Conservation (phyloP, 2,888 invertebrate species). For the Caenorhabditis sp. region DNA sequence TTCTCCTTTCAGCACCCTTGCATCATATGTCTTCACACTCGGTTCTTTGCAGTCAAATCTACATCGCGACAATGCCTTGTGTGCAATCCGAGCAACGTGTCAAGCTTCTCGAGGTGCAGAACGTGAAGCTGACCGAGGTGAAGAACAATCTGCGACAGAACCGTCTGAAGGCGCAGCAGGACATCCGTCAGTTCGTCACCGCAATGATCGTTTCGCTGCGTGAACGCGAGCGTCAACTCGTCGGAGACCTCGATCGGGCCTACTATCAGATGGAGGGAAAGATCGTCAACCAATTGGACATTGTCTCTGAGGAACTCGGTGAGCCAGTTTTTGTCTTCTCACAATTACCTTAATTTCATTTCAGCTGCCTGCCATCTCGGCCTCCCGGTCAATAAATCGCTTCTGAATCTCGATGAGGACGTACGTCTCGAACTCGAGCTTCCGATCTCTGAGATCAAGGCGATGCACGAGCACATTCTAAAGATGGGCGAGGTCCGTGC, state of each 20-base stretch:
- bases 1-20: constrained; percentile 1
- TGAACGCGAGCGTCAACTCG: constrained; percentile 66
- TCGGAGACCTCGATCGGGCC: constrained; percentile 61
- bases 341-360: constrained; percentile 3
- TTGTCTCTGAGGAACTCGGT: constrained; percentile 40
- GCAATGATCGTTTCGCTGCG: constrained; percentile 64
- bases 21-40: too few relatives aligned
- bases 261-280: constrained; percentile 61
- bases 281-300: constrained; percentile 46
- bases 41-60: too few relatives aligned
- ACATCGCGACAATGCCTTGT: constrained; percentile 21
- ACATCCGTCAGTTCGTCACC: constrained; percentile 61
- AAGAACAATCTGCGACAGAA: constrained; percentile 36
- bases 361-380: constrained; percentile 35
- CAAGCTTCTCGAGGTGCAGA: constrained; percentile 37
- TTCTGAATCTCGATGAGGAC: constrained; percentile 54
- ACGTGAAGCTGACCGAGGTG: constrained; percentile 37
- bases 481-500: constrained; percentile 57
- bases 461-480: constrained; percentile 50
- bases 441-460: constrained; percentile 57
- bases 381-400: constrained; percentile 21
- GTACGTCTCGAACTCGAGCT: constrained; percentile 59
- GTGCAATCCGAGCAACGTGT: constrained; percentile 39
- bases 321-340: neutral
- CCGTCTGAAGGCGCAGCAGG: constrained; percentile 63